phyloP scores from a whole-genome alignment of 2,888 invertebrate species.

The Sminthurides aquaticus region DNA sequence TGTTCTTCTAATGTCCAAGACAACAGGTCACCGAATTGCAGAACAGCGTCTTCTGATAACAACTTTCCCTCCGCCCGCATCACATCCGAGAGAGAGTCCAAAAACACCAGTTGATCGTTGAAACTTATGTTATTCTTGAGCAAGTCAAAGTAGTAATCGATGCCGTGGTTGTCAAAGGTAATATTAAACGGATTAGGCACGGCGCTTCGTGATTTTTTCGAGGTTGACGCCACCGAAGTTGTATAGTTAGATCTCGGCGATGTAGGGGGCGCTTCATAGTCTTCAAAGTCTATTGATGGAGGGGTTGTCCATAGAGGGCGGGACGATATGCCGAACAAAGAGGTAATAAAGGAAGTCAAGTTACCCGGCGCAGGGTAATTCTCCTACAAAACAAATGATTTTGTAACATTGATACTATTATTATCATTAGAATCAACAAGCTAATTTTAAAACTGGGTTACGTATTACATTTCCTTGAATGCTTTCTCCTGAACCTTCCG shows the following conservation, averaged over 20 bases:
- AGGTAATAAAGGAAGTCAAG: background rate
- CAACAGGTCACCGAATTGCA: background rate
- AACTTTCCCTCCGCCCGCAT: slow-evolving; percentile 8
- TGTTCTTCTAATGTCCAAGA: background rate
- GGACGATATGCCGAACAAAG: background rate
- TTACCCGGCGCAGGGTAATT: background rate
- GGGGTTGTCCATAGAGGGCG: background rate
- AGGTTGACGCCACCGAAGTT: background rate
- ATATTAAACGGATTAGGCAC: background rate
- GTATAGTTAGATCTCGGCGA: background rate
- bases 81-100: slow-evolving; percentile 12
- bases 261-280: background rate
- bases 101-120: slow-evolving; percentile 3
- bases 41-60: background rate
- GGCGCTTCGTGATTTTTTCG: background rate
- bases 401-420: no score
- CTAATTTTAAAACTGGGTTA: no score
- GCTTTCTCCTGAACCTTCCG: no score
- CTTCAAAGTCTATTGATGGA: background rate
- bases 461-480: no score
- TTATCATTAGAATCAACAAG: no score
- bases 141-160: background rate
- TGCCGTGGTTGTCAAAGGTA: background rate
- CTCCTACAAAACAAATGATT: background rate
- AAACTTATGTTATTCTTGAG: background rate